Evolutionary conservation across 2,113 vertebrate species (phyloP).

Genomic region (Vulpes ferrilata): DNA sequence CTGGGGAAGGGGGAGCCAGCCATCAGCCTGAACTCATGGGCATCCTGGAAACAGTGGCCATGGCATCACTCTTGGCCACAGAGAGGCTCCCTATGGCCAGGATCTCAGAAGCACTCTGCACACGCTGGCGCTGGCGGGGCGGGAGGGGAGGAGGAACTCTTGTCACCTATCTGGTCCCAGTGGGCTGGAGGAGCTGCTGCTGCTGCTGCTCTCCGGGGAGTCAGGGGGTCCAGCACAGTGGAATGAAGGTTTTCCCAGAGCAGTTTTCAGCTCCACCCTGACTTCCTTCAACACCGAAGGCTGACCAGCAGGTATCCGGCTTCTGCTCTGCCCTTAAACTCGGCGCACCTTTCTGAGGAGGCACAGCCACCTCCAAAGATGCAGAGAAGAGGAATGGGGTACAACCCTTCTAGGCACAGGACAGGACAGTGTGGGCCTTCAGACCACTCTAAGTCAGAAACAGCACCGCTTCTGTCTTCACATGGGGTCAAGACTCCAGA

Average conservation of each 20-base stretch:
- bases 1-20: background rate
- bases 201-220: background rate
- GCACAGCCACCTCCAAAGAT: background rate
- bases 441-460: background rate
- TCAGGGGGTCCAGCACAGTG: fast-evolving
- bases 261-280: background rate
- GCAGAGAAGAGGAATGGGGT: background rate
- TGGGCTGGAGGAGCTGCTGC: background rate
- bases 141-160: background rate
- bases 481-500: background rate
- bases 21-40: background rate
- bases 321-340: background rate
- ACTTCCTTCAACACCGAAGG: background rate
- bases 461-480: background rate
- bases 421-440: background rate
- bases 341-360: background rate
- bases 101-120: background rate
- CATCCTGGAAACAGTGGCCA: background rate
- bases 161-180: background rate
- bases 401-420: background rate
- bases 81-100: background rate
- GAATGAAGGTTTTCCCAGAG: background rate
- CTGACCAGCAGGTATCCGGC: background rate
- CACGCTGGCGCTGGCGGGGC: background rate
- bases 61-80: background rate